phyloP scores from a whole-genome alignment of 2,113 vertebrate genomes.

The Alouatta palliata region DNA sequence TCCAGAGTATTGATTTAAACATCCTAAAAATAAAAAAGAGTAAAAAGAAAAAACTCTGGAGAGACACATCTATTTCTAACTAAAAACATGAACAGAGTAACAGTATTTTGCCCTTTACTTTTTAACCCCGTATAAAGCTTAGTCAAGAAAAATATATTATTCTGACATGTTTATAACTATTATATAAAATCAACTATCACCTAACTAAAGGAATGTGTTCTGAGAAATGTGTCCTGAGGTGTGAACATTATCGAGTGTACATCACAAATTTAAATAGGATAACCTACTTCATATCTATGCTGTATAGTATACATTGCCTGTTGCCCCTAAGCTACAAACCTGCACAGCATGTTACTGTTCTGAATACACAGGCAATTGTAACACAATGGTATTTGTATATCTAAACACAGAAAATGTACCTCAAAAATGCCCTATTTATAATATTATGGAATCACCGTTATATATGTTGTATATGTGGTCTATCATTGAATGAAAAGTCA shows the following conservation, averaged over 20 bases:
- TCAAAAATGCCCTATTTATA: neutral
- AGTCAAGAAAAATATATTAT: conserved; percentile 6
- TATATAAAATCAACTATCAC: neutral
- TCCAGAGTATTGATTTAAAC: conserved; percentile 10
- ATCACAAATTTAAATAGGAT: neutral
- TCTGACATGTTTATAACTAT: neutral
- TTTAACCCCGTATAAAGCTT: neutral
- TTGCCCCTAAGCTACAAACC: neutral
- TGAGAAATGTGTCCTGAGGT: neutral
- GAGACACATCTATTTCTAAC: neutral
- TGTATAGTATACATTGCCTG: neutral
- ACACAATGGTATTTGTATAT: neutral
- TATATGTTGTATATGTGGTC: neutral
- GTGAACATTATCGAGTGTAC: neutral
- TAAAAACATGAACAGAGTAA: neutral
- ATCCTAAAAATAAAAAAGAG: neutral
- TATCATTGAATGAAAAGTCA: neutral
- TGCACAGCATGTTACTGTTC: neutral
- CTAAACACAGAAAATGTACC: neutral
- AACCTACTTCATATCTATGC: neutral
- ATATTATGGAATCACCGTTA: neutral
- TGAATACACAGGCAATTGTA: neutral
- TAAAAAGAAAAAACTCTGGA: neutral
- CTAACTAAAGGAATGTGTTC: neutral
- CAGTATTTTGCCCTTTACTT: neutral